Conservation (phyloP, 2,113 vertebrate species). For the Cisticola juncidis region DNA sequence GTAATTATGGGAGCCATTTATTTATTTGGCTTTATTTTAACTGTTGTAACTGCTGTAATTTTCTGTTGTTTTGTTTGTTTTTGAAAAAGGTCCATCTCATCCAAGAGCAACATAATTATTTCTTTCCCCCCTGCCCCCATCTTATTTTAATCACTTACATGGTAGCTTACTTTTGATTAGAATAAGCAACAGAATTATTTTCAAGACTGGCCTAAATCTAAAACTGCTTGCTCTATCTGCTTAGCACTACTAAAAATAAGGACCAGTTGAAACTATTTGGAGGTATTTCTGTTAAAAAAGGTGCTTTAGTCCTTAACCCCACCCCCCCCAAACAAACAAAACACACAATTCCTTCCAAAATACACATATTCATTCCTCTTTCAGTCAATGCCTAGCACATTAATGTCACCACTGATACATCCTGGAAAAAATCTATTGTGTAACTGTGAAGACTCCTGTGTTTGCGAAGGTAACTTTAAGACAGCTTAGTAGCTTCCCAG, state of each 20-base stretch:
- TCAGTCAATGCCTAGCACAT: not conserved
- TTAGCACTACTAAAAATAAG: not conserved
- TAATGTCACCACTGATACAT: not conserved
- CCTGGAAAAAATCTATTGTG: not conserved
- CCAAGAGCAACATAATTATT: not conserved
- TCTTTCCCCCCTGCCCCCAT: rapidly evolving
- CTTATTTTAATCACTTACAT: not conserved
- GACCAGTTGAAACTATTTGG: not conserved
- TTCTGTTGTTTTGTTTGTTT: not conserved
- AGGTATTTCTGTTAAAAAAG: not conserved
- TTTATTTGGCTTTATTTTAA: not conserved
- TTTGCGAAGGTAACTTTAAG: not conserved
- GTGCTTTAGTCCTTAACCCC: not conserved
- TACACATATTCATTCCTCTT: not conserved
- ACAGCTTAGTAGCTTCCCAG: not conserved
- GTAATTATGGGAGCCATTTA: not conserved
- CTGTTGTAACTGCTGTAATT: not conserved
- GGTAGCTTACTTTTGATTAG: not conserved
- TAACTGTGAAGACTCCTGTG: not conserved
- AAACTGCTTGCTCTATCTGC: not conserved
- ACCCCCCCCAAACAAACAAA: not conserved
- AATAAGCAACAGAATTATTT: not conserved
- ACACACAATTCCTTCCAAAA: not conserved
- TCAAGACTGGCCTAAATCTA: not conserved
- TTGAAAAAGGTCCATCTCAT: not conserved